phyloP scores from a whole-genome alignment of 2,113 vertebrate species.

The Nannospalax galili region DNA sequence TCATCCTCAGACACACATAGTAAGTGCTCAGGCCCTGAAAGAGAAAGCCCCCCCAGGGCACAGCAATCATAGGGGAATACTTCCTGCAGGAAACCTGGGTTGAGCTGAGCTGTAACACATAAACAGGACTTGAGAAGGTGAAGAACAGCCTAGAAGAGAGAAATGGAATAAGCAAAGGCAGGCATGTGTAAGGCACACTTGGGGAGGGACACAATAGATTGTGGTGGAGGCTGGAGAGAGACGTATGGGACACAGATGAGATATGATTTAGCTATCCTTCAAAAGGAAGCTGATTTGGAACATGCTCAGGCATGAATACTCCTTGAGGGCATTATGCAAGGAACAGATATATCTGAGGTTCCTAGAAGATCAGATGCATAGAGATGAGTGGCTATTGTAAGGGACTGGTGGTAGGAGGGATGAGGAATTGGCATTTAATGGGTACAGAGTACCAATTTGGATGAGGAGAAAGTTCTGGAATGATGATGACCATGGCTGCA shows the following conservation, averaged over 20 bases:
- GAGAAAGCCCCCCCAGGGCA: neutral
- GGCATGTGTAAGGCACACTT: fast-evolving
- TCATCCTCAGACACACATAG: no score
- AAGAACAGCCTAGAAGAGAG: neutral
- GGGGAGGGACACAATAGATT: neutral
- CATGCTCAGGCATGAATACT: fast-evolving
- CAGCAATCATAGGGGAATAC: neutral
- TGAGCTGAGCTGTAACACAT: neutral
- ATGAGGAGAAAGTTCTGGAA: neutral
- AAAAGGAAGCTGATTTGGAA: no score
- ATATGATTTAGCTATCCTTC: neutral
- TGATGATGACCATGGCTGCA: neutral
- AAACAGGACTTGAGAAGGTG: neutral
- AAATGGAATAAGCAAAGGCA: neutral
- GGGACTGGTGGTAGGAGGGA: fast-evolving
- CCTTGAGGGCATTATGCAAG: neutral
- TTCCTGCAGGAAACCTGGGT: neutral
- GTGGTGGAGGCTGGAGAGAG: no score
- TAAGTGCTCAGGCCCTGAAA: neutral
- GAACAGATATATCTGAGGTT: neutral
- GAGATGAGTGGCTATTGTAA: neutral
- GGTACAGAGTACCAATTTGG: neutral
- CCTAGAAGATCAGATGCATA: neutral
- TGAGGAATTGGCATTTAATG: neutral
- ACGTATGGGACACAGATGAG: no score